Base-by-base conservation (phyloP, 2,888 invertebrate genomes). In the Ametastegia equiseti region DNA sequence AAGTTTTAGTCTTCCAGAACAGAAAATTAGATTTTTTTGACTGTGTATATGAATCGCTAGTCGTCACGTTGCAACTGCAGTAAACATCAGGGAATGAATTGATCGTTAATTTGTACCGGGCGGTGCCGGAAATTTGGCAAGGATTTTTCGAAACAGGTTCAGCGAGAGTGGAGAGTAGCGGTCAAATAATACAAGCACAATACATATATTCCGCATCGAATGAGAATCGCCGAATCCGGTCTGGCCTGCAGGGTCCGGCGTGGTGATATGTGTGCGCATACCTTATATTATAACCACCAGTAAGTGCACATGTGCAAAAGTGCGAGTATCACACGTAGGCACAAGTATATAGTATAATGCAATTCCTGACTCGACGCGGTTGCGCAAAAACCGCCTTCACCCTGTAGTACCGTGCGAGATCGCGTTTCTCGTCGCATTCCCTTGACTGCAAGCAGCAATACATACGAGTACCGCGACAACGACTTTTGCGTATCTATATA, bases 191-290 rank as follows among this genome's bases (percentile, higher is more conserved):
- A 54, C 75, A 54, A 19, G 33, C 75, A 54, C 19, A n/a, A n/a
- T 54, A 54, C 75, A 54, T n/a, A 19, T 54, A 54, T 75, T n/a
- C 50, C 19, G 11, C 54, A 36, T 54, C 75, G 54, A 45, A 50
- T 19, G 75, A 75, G 80, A 80, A 73, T 71, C 57, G 71, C 30
- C 60, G 80, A 80, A 80, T 80, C 80, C 80, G 80, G 80, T 69
- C 69, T 19, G 80, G n/a, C n/a, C n/a, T n/a, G n/a, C n/a, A n/a
- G n/a, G n/a, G n/a, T n/a, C n/a, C n/a, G n/a, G 27, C 19, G 47
- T 13, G 5, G 27, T 67, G 19, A 67, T 39, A 67, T 27, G 36
- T 67, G 39, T 67, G 60, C 30, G 15, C 5, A 42, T 6, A 42
- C 13, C 4, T 67, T 67, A 33, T 57, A 60, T 19, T 80, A 42